phyloP scores from a whole-genome alignment of 2,888 invertebrate species.

The Leptogaster cylindrica region DNA sequence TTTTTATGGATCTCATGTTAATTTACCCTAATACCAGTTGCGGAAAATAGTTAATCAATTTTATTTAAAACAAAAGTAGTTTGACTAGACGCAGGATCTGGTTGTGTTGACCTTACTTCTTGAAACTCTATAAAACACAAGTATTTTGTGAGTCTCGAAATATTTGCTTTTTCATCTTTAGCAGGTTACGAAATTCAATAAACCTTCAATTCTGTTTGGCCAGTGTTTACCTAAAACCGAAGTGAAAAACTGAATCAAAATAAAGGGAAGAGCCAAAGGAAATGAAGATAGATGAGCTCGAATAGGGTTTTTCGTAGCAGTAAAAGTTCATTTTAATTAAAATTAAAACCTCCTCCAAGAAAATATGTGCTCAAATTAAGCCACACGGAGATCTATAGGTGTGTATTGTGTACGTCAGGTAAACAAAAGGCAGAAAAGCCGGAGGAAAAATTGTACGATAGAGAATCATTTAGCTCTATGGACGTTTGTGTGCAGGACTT shows the following conservation, averaged over 20 bases:
- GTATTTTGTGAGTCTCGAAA: too few species aligned
- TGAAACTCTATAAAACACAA: too few species aligned
- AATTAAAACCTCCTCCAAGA: slow-evolving; percentile 47
- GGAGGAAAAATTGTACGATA: background rate
- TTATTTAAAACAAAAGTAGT: too few species aligned
- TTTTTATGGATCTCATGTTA: too few species aligned
- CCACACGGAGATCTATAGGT: slow-evolving; percentile 33
- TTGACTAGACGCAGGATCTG: too few species aligned
- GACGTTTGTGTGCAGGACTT: slow-evolving; percentile 5
- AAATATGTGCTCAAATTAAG: slow-evolving; percentile 47
- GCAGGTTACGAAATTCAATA: background rate
- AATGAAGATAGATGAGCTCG: slow-evolving; percentile 47
- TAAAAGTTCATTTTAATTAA: slow-evolving; percentile 48
- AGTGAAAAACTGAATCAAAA: slow-evolving; percentile 37
- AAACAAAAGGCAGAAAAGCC: slow-evolving; percentile 20
- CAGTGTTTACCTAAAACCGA: slow-evolving; percentile 19
- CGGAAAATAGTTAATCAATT: too few species aligned
- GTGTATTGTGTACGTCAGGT: slow-evolving; percentile 6
- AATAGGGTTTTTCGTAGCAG: slow-evolving; percentile 43
- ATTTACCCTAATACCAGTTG: too few species aligned
- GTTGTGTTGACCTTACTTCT: too few species aligned
- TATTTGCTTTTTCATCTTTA: too few species aligned
- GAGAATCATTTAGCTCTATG: background rate
- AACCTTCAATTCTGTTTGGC: background rate
- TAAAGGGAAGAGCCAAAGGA: slow-evolving; percentile 15